Evolutionary conservation across 1,140 invertebrate genomes (phyloP).

Genomic region (Drosophila cardini): DNA sequence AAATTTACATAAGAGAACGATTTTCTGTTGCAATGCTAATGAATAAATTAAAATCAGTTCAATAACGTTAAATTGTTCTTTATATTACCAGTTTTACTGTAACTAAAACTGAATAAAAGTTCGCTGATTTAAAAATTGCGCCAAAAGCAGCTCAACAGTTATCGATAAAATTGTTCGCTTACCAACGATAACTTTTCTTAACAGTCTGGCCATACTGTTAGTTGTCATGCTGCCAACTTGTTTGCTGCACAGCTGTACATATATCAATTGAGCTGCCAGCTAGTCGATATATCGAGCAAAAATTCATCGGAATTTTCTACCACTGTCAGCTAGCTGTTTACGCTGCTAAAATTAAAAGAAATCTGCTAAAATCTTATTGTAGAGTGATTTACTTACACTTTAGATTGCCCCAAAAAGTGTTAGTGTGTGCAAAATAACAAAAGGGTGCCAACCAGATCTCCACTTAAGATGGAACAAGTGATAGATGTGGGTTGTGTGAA

Average conservation of each 20-base stretch:
- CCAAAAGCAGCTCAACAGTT: not conserved
- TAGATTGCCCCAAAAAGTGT: not conserved
- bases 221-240: slow-evolving; percentile 21
- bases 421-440: not conserved
- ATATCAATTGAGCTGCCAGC: slow-evolving; percentile 23
- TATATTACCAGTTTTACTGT: not conserved
- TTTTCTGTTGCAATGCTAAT: slow-evolving; percentile 46
- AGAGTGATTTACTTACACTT: not conserved
- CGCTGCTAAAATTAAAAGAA: slow-evolving; percentile 18
- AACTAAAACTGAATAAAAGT: not conserved
- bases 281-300: slow-evolving; percentile 25
- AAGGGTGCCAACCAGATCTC: not conserved
- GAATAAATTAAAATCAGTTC: not conserved
- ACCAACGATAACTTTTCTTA: not conserved
- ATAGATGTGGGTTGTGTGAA: slow-evolving; percentile 44
- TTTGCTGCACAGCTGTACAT: slow-evolving; percentile 20
- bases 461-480: slow-evolving; percentile 31
- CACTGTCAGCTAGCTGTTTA: slow-evolving; percentile 33
- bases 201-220: not conserved
- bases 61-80: not conserved
- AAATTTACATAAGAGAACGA: slow-evolving; percentile 37
- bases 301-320: slow-evolving; percentile 35
- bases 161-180: not conserved
- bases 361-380: not conserved
- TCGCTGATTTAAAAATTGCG: not conserved